Evolutionary conservation across 1,140 invertebrate genomes (phyloP).

Genomic region (Drosophila jambulina): DNA sequence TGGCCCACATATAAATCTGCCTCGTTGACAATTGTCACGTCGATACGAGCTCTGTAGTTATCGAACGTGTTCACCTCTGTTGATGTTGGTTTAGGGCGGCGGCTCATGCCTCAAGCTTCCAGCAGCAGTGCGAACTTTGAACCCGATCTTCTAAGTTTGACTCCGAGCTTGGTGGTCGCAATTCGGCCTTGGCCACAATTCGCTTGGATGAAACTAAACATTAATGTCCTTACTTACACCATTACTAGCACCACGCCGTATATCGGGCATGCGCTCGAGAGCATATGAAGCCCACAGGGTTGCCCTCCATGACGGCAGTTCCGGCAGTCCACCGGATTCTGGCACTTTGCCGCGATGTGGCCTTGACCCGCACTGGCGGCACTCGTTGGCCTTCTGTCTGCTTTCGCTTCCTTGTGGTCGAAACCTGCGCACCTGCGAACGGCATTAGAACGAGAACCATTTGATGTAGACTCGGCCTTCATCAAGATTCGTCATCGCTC

Average conservation of each 20-base stretch:
- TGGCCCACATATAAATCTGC: slow-evolving; percentile 22
- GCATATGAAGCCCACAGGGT: background rate
- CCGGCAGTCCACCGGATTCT: background rate
- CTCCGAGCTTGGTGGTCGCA: too few relatives aligned
- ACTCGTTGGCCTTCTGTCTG: background rate
- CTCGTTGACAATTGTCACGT: slow-evolving; percentile 16
- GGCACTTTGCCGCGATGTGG: too few relatives aligned
- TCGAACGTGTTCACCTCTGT: slow-evolving; percentile 17
- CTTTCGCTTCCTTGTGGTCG: background rate
- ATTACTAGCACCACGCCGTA: background rate
- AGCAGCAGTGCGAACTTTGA: too few relatives aligned
- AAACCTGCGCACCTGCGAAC: too few relatives aligned
- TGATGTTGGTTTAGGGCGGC: background rate
- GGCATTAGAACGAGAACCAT: background rate
- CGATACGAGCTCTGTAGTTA: too few relatives aligned
- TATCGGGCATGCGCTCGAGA: background rate
- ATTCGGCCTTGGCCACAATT: too few relatives aligned
- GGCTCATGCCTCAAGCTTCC: background rate
- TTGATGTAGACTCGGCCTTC: background rate
- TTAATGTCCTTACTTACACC: background rate
- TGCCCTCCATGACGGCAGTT: background rate
- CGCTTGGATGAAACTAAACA: background rate
- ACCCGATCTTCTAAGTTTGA: too few relatives aligned
- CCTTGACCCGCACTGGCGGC: background rate
- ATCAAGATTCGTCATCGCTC: too few relatives aligned